Evolutionary conservation across 2,888 invertebrate genomes (phyloP), one percentile per base, ranked within the genome.

Genomic region (Shargacucullia verbasci): DNA sequence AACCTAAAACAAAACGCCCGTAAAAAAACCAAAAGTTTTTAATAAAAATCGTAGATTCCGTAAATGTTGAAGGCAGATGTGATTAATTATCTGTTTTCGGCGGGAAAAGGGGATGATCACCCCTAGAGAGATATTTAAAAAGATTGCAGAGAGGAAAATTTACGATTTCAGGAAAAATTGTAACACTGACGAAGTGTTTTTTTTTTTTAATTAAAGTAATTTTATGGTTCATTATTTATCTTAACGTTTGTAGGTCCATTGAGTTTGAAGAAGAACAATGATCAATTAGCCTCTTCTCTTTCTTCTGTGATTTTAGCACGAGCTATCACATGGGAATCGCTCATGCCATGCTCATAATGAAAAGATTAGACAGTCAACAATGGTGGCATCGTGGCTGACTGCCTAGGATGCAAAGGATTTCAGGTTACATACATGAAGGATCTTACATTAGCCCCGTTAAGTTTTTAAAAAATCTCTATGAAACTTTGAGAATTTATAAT

Each of bases 1-100:
- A 39, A 34, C 33, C 38, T 12, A 8, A 13, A 38, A 34, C n/a
- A 13, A 35, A 52, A 35, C 7, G 8, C 10, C 1, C 9, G 0
- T 7, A 14, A 31, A 38, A 20, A 40, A 25, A 33, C 0, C 48
- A 40, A 25, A 65, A 50, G 29, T 41, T 63, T 65, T 58, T 58
- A 38, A 25, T 49, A 29, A 67, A 63, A 67, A 40, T 31, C 37
- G 50, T 56, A 52, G 34, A 61, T 53, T 50, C 14, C 14, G 38
- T 14, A 12, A 52, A 66, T 27, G 47, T 49, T 41, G 29, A 27
- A 52, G 44, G 41, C 43, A 45, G 68, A 39, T 57, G 55, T 56
- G 35, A 68, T 63, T 70, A 63, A 63, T 72, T 67, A 49, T 64
- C 52, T 41, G 34, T 40, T 45, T 56, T 59, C 10, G n/a, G 37